Evolutionary conservation across 2,888 invertebrate species (phyloP).

Genomic region (Petrolisthes manimaculis): DNA sequence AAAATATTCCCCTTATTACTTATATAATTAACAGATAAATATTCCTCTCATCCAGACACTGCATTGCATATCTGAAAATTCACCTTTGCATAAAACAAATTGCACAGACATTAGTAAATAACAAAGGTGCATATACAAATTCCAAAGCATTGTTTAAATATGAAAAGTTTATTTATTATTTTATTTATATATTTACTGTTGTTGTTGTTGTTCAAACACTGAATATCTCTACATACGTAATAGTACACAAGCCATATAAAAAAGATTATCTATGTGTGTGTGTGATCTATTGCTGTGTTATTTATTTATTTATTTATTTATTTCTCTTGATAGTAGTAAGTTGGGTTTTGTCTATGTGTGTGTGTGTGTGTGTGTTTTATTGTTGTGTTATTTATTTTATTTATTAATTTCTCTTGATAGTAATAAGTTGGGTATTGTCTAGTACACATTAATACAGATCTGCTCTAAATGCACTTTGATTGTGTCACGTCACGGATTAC

Average conservation of each 20-base stretch:
- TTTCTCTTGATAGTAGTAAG: not conserved
- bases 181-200: too few relatives aligned
- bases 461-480: slow-evolving; percentile 13
- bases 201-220: too few relatives aligned
- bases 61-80: slow-evolving; percentile 18
- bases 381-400: not conserved
- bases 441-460: not conserved
- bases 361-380: not conserved
- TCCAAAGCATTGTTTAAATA: too few relatives aligned
- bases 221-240: too few relatives aligned
- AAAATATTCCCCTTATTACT: too few relatives aligned
- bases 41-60: not conserved
- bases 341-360: slow-evolving; percentile 11
- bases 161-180: too few relatives aligned
- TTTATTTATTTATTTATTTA: too few relatives aligned
- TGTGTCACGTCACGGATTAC: not conserved
- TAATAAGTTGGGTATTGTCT: slow-evolving; percentile 8
- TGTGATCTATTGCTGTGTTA: slow-evolving; percentile 3
- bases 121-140: not conserved
- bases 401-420: too few relatives aligned
- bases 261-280: not conserved
- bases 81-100: slow-evolving; percentile 27
- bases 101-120: slow-evolving; percentile 2
- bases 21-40: not conserved
- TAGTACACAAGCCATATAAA: too few relatives aligned